phyloP scores from a whole-genome alignment of 2,797 vertebrate genomes.

The Neosilurus mollespiculum region DNA sequence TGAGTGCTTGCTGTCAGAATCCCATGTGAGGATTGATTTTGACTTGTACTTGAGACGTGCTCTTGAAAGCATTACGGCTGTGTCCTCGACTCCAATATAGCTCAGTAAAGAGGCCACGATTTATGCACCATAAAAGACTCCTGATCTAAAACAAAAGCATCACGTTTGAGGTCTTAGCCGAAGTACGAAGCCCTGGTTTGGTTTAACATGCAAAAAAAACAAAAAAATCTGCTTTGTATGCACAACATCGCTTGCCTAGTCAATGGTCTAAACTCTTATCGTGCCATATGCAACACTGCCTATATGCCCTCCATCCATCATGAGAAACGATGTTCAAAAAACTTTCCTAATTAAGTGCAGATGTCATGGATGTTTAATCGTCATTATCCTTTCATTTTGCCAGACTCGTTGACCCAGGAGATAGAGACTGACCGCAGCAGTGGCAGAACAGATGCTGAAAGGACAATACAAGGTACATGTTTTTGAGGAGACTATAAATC shows the following conservation, averaged over 20 bases:
- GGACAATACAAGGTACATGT: conserved; percentile 99
- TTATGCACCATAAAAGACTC: conserved; percentile 34
- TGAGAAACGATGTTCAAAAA: conserved; percentile 48
- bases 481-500: conserved; percentile 98
- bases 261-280: conserved; percentile 35
- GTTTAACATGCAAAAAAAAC: conserved; percentile 23
- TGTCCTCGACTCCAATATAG: conserved; percentile 26
- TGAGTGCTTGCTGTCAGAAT: conserved; percentile 54
- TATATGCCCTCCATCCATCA: conserved; percentile 44
- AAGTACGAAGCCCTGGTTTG: not conserved
- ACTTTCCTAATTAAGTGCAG: conserved; percentile 57
- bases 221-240: conserved; percentile 36
- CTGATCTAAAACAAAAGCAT: conserved; percentile 14
- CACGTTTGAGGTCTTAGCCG: conserved; percentile 15
- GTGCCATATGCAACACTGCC: conserved; percentile 38
- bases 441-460: conserved; percentile 99
- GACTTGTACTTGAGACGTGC: conserved; percentile 50
- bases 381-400: conserved; percentile 85
- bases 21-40: conserved; percentile 47
- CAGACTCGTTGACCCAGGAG: conserved; percentile 99
- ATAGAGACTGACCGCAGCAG: conserved; percentile 99
- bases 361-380: conserved; percentile 85
- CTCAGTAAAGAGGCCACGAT: conserved; percentile 18
- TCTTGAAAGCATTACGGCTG: conserved; percentile 42
- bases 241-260: conserved; percentile 17